Percentiles rank a stretch among this genome's conserved stretches.
Conservation (phyloP, 2,113 vertebrate species). For the Aplodontia rufa region DNA sequence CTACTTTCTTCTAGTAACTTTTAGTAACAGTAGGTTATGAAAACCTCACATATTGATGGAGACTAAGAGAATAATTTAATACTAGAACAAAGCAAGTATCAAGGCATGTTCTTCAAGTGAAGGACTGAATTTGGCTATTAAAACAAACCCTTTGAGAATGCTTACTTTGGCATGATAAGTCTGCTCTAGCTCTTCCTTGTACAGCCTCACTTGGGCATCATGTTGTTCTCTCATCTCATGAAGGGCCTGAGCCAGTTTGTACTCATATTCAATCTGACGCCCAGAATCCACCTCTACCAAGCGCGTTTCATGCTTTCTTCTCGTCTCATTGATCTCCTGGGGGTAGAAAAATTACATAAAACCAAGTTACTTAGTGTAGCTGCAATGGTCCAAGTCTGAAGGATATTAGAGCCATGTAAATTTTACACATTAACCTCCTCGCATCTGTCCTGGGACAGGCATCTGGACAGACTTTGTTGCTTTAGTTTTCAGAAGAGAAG, state of each 20-base stretch:
- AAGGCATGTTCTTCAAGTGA: rapidly evolving
- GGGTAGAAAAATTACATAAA: neutral
- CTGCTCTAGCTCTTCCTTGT: slow-evolving; percentile 90
- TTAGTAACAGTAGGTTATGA: neutral
- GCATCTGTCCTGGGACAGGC: neutral
- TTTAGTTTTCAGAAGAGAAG: neutral
- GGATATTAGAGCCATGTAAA: neutral
- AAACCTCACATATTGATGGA: neutral
- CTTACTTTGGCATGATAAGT: slow-evolving; percentile 89
- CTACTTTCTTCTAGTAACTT: neutral
- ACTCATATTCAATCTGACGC: slow-evolving; percentile 88
- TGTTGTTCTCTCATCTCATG: slow-evolving; percentile 91
- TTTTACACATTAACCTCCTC: neutral
- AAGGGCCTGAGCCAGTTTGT: slow-evolving; percentile 90
- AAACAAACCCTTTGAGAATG: neutral
- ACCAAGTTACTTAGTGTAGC: neutral
- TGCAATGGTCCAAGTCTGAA: neutral
- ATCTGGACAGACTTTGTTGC: neutral
- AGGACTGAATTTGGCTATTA: rapidly evolving
- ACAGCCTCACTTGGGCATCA: slow-evolving; percentile 88
- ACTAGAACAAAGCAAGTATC: neutral
- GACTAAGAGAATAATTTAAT: neutral
- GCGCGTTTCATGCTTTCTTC: slow-evolving; percentile 85
- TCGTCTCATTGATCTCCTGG: slow-evolving; percentile 92
- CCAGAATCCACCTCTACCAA: slow-evolving; percentile 92